Base-by-base conservation (phyloP, 2,113 vertebrate species). In the Centrocercus urophasianus region DNA sequence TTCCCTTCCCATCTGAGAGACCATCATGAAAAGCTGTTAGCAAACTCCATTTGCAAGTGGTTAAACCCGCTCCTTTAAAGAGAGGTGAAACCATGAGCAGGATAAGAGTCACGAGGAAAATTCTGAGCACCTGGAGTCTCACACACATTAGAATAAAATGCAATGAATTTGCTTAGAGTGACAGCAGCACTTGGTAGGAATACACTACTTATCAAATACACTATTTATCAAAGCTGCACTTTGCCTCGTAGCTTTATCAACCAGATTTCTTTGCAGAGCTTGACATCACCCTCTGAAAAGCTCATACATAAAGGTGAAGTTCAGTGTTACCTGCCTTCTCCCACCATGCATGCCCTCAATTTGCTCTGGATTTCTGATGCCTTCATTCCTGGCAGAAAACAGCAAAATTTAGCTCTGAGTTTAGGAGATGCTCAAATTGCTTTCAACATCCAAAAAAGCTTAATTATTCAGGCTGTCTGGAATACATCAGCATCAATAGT, bases 391-490 rank as follows among this genome's bases (percentile, higher is more conserved):
- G 43, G 71, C 42, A 88, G 85, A 74, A 60, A 88, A 83, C 42
- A 89, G 72, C 67, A 83, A 72, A 16, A 21, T 66, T 87, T 70
- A 94, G 89, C 78, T 56, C n/a, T 36, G 50, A 19, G 48, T 88
- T 64, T 20, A 88, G 76, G 75, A 45, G 73, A 83, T 48, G 52
- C 16, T 93, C 89, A 72, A 69, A 66, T 78, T 76, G 87, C 72
- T 95, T 93, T 95, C 28, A 1, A 80, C 93, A 86, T 79, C 50
- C 89, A 24, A 76, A 91, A 91, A 74, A 61, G 85, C 82, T 93
- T 93, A 89, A 91, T 88, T 95, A 93, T 89, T 96, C 89, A 90
- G 85, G 85, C 85, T 91, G 89, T 71, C 93, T 95, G 96, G 75
- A 93, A 89, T 91, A 95, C 79, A 93, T 91, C 95, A 93, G 87